These are phyloP conservation scores for Tenodera sinensis DNA, from an alignment of 2,888 invertebrate species.

Conservation along the genomic window DNA sequence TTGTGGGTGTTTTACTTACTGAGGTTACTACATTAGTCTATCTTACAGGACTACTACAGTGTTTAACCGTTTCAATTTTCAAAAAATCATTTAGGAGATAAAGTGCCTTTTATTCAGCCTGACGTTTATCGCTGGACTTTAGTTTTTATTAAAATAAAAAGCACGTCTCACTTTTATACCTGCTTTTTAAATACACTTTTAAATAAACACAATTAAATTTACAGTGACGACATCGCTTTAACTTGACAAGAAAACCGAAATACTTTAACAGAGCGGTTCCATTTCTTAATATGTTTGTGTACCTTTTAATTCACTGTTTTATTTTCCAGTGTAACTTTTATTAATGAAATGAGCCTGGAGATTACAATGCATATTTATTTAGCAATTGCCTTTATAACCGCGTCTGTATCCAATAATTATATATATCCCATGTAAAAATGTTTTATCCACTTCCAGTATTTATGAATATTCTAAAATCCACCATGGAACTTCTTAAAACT, in stretches of 20 bases:
- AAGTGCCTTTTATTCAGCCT: not conserved
- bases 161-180: not conserved
- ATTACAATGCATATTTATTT: not conserved
- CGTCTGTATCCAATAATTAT: too few species aligned
- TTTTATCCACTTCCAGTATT: too few species aligned
- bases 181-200: not conserved
- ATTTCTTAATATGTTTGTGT: not conserved
- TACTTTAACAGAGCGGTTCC: not conserved
- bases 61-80: not conserved
- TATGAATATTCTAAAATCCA: too few species aligned
- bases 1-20: not conserved
- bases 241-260: not conserved
- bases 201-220: not conserved
- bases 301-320: too few species aligned
- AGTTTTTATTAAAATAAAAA: not conserved
- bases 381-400: not conserved
- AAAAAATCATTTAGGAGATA: not conserved
- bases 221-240: not conserved
- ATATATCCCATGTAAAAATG: too few species aligned
- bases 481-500: too few species aligned
- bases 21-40: not conserved
- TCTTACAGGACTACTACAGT: not conserved
- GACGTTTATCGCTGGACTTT: not conserved
- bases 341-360: not conserved
- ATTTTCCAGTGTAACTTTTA: not conserved